Evolutionary conservation across 2,888 invertebrate genomes (phyloP), one percentile per base, ranked within the genome.

Genomic region (Leptogaster cylindrica): DNA sequence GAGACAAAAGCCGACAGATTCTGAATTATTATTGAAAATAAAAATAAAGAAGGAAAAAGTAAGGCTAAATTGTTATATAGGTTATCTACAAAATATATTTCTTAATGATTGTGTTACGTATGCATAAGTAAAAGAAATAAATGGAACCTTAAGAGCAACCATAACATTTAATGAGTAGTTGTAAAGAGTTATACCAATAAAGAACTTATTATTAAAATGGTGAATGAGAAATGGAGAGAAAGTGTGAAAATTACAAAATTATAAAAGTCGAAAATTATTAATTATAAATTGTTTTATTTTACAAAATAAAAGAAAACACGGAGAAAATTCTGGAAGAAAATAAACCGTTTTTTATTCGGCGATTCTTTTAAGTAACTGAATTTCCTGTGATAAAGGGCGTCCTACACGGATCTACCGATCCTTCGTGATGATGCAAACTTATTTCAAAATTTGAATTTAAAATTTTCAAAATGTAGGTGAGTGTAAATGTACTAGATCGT

Each of bases 11-110:
- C 5, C 10, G 31, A 7, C 10, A 31, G 31, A 31, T 31, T 31
- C 10, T 31, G 31, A 31, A 31, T 5, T 7, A 31, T 27, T 10
- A 23, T 27, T 3, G n/a, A 12, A 27, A 50, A 27, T n/a, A 50
- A 6, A 50, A 50, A 7, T 14, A 12, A 50, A 50, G 50, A 50
- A 27, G 7, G 6, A 27, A 31, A 10, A 31, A 31, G 16, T 52
- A 52, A 52, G 28, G 51, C 51, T 52, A 48, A 48, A 48, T 48
- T 48, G 48, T 48, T 48, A 23, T 12, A 48, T 48, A 48, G 48
- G 27, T 48, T 25, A 48, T 25, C 27, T n/a, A 23, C 8, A 48
- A n/a, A 48, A 48, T 48, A 48, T 48, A 48, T 48, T 48, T 48
- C 48, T 48, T 48, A 48, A 48, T 48, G 48, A 48, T 48, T 48